Evolutionary conservation across 92 coral and sea anemone species (phyloP), one percentile per base, ranked within the genome.

Genomic region (Phenganax subtilis): DNA sequence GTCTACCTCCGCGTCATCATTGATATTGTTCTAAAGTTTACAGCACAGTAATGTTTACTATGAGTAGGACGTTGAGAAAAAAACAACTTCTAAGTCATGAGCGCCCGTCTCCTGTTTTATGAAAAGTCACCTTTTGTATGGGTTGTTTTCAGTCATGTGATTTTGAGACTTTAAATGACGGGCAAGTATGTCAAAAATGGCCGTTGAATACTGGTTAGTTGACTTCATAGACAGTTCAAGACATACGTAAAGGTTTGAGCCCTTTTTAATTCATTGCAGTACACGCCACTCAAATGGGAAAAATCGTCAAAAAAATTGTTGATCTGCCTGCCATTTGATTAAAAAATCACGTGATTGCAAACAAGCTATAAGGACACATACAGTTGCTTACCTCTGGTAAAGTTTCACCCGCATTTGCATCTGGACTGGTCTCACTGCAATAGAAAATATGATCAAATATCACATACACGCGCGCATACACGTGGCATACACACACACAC

Each of bases 1-100:
- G 66, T 94, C 98, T 6, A 94, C 98, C 85, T 94, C 97, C 83
- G 87, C 89, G 37, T 89, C 75, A 3, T 88, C 86, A 20, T 78
- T 60, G 31, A 85, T 75, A 61, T 74, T 69, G 86, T 85, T 59
- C 14, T 84, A 28, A 16, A 51, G 68, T 6, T 59, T 31, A 12
- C 71, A 12, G 59, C 55, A 51, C 54, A 37, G 15, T 7, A 52
- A 9, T 6, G 12, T 15, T 28, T 17, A 30, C 28, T 37, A 37
- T 37, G 3, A 37, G 47, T 37, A 37, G 47, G 47, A 2, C 47
- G 5, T 37, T 37, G 47, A 37, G 5, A 37, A 37, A 5, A 37
- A 37, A 37, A 37, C 47, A 37, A 37, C 47, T 37, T 37, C 5
- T 5, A 37, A 37, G 47, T 37, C 3, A 37, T 37, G 47, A 37